Evolutionary conservation across 2,888 invertebrate species (phyloP).

Genomic region (Plagiodera versicolora): DNA sequence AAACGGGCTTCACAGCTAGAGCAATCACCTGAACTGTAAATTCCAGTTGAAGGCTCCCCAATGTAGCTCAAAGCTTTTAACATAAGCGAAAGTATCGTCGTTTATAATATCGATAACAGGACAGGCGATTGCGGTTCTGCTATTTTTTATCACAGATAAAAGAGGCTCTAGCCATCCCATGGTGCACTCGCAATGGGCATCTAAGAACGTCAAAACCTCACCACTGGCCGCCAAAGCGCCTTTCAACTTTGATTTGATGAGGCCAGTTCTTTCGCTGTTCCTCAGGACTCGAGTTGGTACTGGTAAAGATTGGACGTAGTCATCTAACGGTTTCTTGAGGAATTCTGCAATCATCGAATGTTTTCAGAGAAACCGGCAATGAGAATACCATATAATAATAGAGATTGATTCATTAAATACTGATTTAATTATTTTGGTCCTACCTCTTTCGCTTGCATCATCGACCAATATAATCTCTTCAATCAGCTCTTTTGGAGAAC

Average conservation of each 20-base stretch:
- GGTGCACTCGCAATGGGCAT: constrained; percentile 92
- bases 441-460: constrained; percentile 85
- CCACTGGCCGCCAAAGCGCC: constrained; percentile 75
- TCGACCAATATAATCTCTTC: constrained; percentile 87
- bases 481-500: constrained; percentile 78
- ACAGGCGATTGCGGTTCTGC: constrained; percentile 69
- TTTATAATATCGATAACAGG: constrained; percentile 94
- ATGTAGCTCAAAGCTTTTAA: constrained; percentile 91
- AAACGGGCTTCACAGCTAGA: neutral
- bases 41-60: constrained; percentile 99
- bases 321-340: constrained; percentile 65
- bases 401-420: no score
- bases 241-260: constrained; percentile 79
- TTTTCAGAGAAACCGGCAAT: no score
- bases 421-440: constrained; percentile 18
- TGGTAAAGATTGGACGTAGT: constrained; percentile 64
- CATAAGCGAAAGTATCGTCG: constrained; percentile 94
- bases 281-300: constrained; percentile 69
- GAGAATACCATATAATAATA: no score
- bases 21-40: constrained; percentile 77
- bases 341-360: constrained; percentile 61
- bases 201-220: constrained; percentile 83
- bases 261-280: constrained; percentile 68
- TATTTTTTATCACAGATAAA: constrained; percentile 59
- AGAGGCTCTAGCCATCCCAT: constrained; percentile 67